Evolutionary conservation across 1,140 invertebrate species (phyloP), one percentile per base, ranked within the genome.

Genomic region (Drosophila micromelanica): DNA sequence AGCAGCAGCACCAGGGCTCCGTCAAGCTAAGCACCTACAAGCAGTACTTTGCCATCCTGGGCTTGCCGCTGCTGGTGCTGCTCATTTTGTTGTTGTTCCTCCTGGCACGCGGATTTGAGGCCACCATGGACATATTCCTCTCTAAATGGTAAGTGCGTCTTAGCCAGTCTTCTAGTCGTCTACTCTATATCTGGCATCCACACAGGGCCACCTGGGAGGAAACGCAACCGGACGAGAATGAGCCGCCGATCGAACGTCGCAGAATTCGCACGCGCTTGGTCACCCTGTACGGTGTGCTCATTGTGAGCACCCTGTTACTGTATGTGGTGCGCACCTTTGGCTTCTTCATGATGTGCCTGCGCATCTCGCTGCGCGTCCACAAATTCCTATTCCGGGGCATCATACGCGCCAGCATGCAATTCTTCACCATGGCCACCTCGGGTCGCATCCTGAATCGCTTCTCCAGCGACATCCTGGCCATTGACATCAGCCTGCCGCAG

Each of bases 371-470:
- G 51, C 95, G 93, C 15, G 92, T 98, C 2, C 98, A 99, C 84
- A 96, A 98, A 81, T 93, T 91, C 6, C 98, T 98, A 95, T 98
- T 98, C 84, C 92, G 93, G 9, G 95, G 95, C 51, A 94, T 99
- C 1, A 94, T 97, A 23, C 93, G 95, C 5, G 95, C 96, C 0
- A 96, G 95, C 0, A 97, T 98, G 94, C 93, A 94, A 6, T 98
- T 98, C 92, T 98, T 98, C 92, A 97, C 98, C 75, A 95, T 95
- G 7, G 98, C 98, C 91, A 95, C 96, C 5, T 93, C 93, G 69
- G 96, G 96, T 5, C 93, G 96, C 5, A 96, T 98, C 55, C 92
- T 98, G 11, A 98, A 98, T 90, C 92, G 97, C 40, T 98, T 97
- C 92, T 96, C 96, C 1, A 96, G 97, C 92, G 97, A 98, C 82